Evolutionary conservation across 2,888 invertebrate species (phyloP), one percentile per base, ranked within the genome.

Genomic region (Sthenelais limicola): DNA sequence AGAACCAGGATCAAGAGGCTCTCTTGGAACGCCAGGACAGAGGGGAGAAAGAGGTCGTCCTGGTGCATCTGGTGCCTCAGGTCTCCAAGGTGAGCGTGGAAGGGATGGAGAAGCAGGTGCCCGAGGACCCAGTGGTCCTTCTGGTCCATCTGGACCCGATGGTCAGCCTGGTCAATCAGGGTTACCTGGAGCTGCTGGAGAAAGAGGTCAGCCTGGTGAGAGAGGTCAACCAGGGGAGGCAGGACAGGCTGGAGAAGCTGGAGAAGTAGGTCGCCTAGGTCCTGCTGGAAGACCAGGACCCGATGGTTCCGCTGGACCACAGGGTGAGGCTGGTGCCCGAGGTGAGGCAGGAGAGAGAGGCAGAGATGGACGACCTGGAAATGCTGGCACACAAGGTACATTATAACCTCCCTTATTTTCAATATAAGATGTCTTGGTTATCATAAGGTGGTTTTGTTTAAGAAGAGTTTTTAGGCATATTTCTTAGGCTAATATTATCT

Each of bases 31-130:
- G 21, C 24, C 66, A 18, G 76, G 76, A 21, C 68, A 32, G 48
- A 68, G 51, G 24, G 76, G 76, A 30, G 26, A 56, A 18, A 32
- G 48, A 24, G 76, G 76, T 33, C 47, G 54, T 18, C 33, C 51
- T 18, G 77, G 77, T 18, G n/a, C 21, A 49, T 38, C 70, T 12
- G 77, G 77, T 21, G 48, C 62, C 9, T 24, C 47, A 15, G 76
- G 76, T 49, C 43, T 66, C 18, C 21, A 68, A 24, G 62, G 66
- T 15, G 43, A 7, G 7, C 2, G 15, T 21, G 73, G 51, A 30
- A 30, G 12, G 33, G 30, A 21, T 24, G 71, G 71, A 33, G 33
- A 43, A 26, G 49, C 48, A 47, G 71, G 71, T 32, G 32, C 24
- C 26, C 9, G 30, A 52, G 69, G 69, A 2, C 1, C 1, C 4